Conservation (phyloP, 2,797 vertebrate genomes). For the Leptodactylus fallax region DNA sequence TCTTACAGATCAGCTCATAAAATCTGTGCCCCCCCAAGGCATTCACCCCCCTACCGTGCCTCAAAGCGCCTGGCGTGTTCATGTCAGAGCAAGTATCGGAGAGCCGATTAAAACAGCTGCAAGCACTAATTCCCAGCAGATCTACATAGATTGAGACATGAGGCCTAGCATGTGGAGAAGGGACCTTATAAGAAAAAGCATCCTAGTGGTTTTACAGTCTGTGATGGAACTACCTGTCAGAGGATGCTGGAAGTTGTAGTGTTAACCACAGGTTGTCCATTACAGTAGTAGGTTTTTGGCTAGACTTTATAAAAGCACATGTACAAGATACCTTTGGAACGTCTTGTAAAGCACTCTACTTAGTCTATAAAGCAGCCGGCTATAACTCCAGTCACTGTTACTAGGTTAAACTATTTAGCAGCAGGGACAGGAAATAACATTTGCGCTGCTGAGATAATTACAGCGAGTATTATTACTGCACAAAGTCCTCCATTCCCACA, state of each 20-base stretch:
- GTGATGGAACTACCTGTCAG: not conserved
- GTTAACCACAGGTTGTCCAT: not conserved
- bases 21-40: not conserved
- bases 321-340: not conserved
- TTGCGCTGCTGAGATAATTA: not conserved
- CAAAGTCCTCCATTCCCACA: constrained; percentile 35
- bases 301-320: not conserved
- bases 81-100: not conserved
- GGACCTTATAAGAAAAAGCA: not conserved
- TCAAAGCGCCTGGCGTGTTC: not conserved
- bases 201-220: not conserved
- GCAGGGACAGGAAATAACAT: constrained; percentile 23
- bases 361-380: not conserved
- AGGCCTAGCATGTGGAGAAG: not conserved
- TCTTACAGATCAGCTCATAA: not conserved
- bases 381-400: not conserved
- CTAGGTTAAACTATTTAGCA: constrained; percentile 13
- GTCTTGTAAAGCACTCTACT: not conserved
- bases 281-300: not conserved
- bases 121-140: not conserved
- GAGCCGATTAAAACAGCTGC: constrained; percentile 1
- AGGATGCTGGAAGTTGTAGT: not conserved
- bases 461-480: not conserved
- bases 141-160: not conserved
- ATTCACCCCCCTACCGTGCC: not conserved